phyloP scores from a whole-genome alignment of 2,797 vertebrate species.

The Schizopygopsis pylzovi region DNA sequence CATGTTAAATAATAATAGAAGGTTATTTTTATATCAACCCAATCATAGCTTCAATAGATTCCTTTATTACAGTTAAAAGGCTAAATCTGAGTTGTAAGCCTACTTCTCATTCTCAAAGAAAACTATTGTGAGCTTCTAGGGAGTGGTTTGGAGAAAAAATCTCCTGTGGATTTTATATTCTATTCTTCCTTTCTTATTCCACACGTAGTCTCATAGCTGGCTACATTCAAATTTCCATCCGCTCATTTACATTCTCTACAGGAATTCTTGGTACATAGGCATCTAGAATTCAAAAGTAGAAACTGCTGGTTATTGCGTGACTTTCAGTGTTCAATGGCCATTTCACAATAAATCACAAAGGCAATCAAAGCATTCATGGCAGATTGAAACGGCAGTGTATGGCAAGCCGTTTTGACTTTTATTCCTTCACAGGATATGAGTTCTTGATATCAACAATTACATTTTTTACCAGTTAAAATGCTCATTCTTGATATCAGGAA shows the following conservation, averaged over 20 bases:
- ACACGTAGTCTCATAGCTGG: not conserved
- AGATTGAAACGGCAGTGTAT: constrained; percentile 14
- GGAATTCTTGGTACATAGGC: constrained; percentile 31
- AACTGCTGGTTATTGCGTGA: constrained; percentile 28
- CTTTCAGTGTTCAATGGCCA: constrained; percentile 37
- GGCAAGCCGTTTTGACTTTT: too few relatives aligned
- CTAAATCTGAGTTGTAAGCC: not conserved
- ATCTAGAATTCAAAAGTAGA: constrained; percentile 23
- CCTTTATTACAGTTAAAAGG: not conserved
- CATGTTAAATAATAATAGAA: not conserved
- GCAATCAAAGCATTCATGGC: constrained; percentile 40
- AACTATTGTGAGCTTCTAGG: constrained; percentile 23
- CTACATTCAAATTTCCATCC: constrained; percentile 33
- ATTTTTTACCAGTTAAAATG: too few relatives aligned
- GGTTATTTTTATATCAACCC: not conserved
- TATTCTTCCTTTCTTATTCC: constrained; percentile 11
- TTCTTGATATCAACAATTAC: too few relatives aligned
- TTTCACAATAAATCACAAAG: constrained; percentile 45
- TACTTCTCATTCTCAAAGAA: constrained; percentile 44
- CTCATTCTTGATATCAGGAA: too few relatives aligned
- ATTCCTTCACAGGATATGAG: too few relatives aligned
- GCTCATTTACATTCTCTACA: constrained; percentile 53
- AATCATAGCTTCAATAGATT: not conserved
- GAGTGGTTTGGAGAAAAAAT: constrained; percentile 15
- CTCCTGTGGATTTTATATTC: constrained; percentile 32